phyloP scores from a whole-genome alignment of 2,113 vertebrate genomes.

The Oceanites oceanicus region DNA sequence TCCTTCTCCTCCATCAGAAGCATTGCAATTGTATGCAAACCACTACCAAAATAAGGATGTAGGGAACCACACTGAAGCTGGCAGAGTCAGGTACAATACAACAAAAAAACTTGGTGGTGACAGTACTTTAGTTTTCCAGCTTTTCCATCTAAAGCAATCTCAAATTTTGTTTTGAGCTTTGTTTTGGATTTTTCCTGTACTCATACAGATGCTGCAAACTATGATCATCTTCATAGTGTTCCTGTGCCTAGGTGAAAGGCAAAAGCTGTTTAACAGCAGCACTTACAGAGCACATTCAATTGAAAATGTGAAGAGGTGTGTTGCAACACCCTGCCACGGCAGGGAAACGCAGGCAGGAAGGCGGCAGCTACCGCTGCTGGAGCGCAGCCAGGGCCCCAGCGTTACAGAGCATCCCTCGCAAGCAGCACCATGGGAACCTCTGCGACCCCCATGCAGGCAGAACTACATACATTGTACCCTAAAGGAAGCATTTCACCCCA shows the following conservation, averaged over 20 bases:
- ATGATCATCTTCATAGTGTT: background rate
- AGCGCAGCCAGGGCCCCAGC: background rate
- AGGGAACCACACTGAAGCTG: background rate
- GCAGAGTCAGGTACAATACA: background rate
- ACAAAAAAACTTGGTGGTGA: background rate
- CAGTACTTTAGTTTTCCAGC: background rate
- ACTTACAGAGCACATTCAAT: background rate
- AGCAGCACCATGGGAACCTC: background rate
- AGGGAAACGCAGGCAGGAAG: background rate
- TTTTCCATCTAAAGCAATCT: background rate
- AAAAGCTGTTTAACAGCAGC: background rate
- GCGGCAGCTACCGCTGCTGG: background rate
- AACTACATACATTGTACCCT: rapidly evolving
- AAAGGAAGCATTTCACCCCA: background rate
- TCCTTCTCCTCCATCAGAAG: background rate
- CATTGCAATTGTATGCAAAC: background rate
- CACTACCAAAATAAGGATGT: background rate
- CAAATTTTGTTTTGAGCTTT: background rate
- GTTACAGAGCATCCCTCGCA: background rate
- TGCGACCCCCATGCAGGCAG: rapidly evolving
- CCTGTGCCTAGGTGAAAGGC: background rate
- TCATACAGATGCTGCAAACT: background rate
- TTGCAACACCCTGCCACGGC: background rate
- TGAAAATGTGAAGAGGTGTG: background rate
- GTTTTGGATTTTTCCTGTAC: background rate